Evolutionary conservation across 2,113 vertebrate species (phyloP), one percentile per base, ranked within the genome.

Genomic region (Colaptes auratus): DNA sequence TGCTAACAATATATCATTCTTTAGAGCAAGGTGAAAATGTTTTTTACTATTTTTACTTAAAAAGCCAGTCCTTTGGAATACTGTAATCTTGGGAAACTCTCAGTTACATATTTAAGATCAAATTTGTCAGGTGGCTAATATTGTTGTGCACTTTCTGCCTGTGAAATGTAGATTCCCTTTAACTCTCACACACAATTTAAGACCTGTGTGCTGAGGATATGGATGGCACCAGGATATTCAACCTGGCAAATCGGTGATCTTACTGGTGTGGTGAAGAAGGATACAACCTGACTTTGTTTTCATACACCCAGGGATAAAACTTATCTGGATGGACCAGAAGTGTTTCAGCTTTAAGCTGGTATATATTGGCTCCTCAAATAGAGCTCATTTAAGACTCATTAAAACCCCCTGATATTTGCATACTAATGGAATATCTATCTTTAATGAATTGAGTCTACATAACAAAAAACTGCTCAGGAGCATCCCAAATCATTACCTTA

Each of bases 221-320:
- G 20, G 30, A 39, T 58, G 35, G 25, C 12, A 72, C 8, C 4
- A 61, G 27, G 14, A 44, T 80, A 67, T 58, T 78, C 14, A 27
- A 5, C 53, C 18, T n/a, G 6, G 25, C 2, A 2, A 30, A 17
- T 2, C 1, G 5, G 7, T 81, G 14, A 12, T 28, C 25, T 67
- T 85, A 39, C 13, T 58, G 42, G 24, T 1, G 20, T 36, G 23
- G 17, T 60, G 42, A 75, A 88, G 46, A 73, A 66, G 4, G 8
- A 77, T 12, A 82, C 89, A 73, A 60, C 39, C 53, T 46, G 12
- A n/a, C n/a, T 90, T 7, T 52, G 13, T 36, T 76, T 85, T 46
- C 17, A 66, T 16, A 42, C 14, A 60, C 2, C 1, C 36, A 75
- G 78, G 24, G 78, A 64, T 21, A 72, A 88, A 90, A 44, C 10